A percentile compares a stretch with the other conserved stretches of the same genome.
phyloP scores from a whole-genome alignment of 2,888 invertebrate genomes.

The Xylophagus ater region DNA sequence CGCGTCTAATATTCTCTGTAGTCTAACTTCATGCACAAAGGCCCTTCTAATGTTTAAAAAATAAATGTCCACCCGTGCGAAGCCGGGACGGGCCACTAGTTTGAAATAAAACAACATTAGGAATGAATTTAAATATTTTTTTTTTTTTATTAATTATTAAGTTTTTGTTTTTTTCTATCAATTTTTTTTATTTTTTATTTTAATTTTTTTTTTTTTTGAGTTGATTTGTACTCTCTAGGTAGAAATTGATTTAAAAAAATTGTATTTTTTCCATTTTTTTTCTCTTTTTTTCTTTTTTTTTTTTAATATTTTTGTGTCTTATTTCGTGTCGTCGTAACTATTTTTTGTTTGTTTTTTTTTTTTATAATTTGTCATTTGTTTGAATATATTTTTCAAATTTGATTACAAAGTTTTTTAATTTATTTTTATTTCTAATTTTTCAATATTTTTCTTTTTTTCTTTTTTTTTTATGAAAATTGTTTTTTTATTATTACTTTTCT shows the following conservation, averaged over 20 bases:
- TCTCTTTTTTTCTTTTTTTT: slow-evolving; percentile 2
- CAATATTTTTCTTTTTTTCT: no score
- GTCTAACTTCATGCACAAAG: no score
- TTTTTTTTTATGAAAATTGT: no score
- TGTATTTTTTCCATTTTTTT: slow-evolving; percentile 4
- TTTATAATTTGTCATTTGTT: background rate
- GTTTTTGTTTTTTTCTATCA: slow-evolving; percentile 9
- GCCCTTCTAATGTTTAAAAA: no score
- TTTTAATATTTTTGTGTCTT: slow-evolving; percentile 7
- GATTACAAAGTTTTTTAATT: background rate
- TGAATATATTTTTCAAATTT: slow-evolving; percentile 3
- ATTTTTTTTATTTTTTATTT: slow-evolving; percentile 11
- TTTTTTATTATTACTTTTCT: no score
- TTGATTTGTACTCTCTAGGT: slow-evolving; percentile 18
- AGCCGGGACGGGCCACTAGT: no score
- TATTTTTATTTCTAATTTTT: no score
- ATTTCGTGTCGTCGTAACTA: slow-evolving; percentile 1
- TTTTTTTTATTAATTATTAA: no score
- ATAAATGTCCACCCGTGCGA: no score
- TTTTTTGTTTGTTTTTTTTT: background rate
- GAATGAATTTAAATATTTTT: no score
- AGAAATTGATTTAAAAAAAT: slow-evolving; percentile 18
- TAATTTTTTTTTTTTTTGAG: slow-evolving; percentile 13
- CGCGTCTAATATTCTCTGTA: no score
- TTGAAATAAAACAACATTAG: no score